Percentiles rank a stretch among this genome's conserved stretches.
These are phyloP conservation scores for Protodeltote pygarga DNA, from an alignment of 2,888 invertebrate genomes.

Conservation along the genomic window DNA sequence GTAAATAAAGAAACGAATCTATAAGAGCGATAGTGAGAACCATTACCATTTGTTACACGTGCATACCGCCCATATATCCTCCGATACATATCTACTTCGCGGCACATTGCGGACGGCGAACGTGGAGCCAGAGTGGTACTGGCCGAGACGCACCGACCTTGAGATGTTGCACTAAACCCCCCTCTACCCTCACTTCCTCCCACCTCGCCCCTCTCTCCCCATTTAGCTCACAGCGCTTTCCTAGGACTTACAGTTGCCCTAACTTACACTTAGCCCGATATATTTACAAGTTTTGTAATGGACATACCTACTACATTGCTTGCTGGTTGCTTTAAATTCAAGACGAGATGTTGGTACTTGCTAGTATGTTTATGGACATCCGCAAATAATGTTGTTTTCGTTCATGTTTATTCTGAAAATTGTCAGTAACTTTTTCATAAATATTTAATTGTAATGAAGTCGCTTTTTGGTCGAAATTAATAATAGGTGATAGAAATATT, in stretches of 20 bases:
- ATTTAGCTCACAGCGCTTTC: constrained; percentile 38
- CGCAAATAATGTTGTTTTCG: too few species aligned
- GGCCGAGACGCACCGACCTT: constrained; percentile 71
- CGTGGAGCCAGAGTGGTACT: constrained; percentile 46
- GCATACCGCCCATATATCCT: constrained; percentile 29
- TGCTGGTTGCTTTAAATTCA: constrained; percentile 30
- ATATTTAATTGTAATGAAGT: too few species aligned
- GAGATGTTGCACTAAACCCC: constrained; percentile 76
- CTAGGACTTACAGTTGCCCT: constrained; percentile 46
- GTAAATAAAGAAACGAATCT: constrained; percentile 31
- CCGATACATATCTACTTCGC: constrained; percentile 42
- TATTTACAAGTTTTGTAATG: constrained; percentile 45
- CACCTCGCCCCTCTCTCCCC: constrained; percentile 13
- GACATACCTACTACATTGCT: constrained; percentile 20
- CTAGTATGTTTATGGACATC: constrained; percentile 6
- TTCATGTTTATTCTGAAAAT: too few species aligned
- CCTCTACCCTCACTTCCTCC: constrained; percentile 45
- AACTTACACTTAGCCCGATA: constrained; percentile 39
- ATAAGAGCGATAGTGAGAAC: constrained; percentile 31
- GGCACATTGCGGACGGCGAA: constrained; percentile 33
- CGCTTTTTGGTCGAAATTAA: too few species aligned
- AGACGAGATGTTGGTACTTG: too few species aligned
- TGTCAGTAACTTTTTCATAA: too few species aligned
- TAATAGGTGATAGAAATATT: too few species aligned
- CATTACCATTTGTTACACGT: constrained; percentile 49